Conservation (phyloP, 2,113 vertebrate species). For the Cyprinodon variegatus region DNA sequence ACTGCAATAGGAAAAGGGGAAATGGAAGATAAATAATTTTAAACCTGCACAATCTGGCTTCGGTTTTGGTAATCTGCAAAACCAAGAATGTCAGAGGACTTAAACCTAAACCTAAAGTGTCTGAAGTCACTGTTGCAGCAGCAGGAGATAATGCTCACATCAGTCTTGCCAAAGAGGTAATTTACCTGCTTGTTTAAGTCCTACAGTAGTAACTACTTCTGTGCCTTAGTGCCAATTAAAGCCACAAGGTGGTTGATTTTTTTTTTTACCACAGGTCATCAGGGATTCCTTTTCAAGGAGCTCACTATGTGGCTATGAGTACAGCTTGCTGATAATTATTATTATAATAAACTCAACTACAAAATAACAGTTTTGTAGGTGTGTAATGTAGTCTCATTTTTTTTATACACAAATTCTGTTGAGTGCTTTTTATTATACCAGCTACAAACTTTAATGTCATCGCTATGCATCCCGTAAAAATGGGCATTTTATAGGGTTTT, state of each 20-base stretch:
- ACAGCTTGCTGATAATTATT: background rate
- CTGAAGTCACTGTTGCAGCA: background rate
- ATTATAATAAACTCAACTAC: background rate
- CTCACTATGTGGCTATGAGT: too few relatives aligned
- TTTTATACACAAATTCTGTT: too few relatives aligned
- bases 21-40: background rate
- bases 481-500: too few relatives aligned
- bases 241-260: background rate
- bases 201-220: background rate
- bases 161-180: background rate
- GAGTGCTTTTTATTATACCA: too few relatives aligned
- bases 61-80: background rate
- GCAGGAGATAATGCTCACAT: background rate
- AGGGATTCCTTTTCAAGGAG: background rate
- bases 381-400: too few relatives aligned
- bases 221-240: slow-evolving; percentile 1
- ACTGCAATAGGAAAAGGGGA: background rate
- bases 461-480: too few relatives aligned
- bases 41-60: background rate
- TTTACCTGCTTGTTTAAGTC: background rate
- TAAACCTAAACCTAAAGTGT: too few relatives aligned
- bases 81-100: background rate
- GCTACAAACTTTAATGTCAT: too few relatives aligned
- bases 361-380: background rate
- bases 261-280: slow-evolving; percentile 2